These are phyloP conservation scores for Myotis vivesi DNA, from an alignment of 2,797 vertebrate species.

Conservation along the genomic window DNA sequence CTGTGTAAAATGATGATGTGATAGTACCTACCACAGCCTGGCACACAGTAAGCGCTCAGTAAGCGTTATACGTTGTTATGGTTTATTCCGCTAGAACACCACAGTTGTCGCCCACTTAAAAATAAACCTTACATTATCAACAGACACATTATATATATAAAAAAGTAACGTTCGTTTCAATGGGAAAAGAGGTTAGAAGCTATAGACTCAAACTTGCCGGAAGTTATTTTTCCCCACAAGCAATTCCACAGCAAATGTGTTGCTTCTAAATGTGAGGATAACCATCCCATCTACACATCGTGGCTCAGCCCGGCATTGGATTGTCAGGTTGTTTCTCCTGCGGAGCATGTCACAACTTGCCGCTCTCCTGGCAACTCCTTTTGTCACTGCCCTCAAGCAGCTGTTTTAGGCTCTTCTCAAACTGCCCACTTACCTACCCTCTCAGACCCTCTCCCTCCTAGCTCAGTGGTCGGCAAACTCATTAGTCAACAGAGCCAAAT, in stretches of 20 bases:
- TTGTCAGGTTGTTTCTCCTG: neutral
- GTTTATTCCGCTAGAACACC: neutral
- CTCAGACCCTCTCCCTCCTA: too few species aligned
- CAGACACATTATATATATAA: neutral
- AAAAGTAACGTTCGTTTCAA: neutral
- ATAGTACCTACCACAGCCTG: neutral
- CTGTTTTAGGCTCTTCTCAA: neutral
- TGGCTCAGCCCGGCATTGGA: neutral
- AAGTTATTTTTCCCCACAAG: neutral
- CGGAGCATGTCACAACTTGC: neutral
- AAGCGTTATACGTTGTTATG: neutral
- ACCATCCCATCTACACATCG: neutral
- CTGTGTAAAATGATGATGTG: neutral
- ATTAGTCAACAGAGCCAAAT: too few species aligned
- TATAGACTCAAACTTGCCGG: neutral
- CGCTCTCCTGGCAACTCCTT: neutral
- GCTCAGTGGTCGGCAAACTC: too few species aligned
- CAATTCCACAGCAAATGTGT: neutral
- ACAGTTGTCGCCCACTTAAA: neutral
- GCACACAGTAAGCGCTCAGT: neutral
- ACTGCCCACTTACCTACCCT: fast-evolving
- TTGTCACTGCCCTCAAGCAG: neutral
- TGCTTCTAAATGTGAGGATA: neutral
- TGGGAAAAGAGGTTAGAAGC: slow-evolving; percentile 8
- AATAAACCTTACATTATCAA: neutral